Conservation (phyloP, 2,797 vertebrate genomes). For the Hozukius guyotensis region DNA sequence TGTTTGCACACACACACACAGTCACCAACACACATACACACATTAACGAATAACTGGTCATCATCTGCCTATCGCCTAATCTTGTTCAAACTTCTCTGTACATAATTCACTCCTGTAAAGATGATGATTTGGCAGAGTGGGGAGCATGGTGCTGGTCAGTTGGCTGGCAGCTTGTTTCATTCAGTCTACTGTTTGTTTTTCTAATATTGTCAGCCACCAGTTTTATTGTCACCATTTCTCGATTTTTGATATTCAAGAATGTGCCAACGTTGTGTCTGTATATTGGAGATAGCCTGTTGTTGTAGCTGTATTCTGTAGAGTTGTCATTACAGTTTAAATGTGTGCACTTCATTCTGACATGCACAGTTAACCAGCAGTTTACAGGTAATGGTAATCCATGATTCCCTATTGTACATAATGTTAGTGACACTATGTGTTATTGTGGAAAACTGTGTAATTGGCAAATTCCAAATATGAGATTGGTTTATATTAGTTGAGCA, state of each 20-base stretch:
- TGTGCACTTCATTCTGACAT: conserved; percentile 77
- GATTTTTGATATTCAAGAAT: conserved; percentile 4
- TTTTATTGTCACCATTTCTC: conserved; percentile 29
- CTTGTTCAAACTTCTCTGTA: conserved; percentile 9
- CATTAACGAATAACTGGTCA: neutral
- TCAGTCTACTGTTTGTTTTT: conserved; percentile 36
- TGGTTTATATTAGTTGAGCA: conserved; percentile 41
- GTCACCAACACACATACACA: neutral
- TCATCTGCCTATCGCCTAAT: neutral
- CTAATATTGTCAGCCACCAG: conserved; percentile 9
- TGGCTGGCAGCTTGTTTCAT: conserved; percentile 40
- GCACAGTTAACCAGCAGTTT: conserved; percentile 82
- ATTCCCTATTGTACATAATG: conserved; percentile 60
- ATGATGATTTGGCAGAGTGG: conserved; percentile 9
- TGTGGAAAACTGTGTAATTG: conserved; percentile 38
- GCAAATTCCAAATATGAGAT: conserved; percentile 33
- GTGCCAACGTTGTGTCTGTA: conserved; percentile 32
- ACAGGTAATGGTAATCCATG: conserved; percentile 83
- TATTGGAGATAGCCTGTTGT: conserved; percentile 21
- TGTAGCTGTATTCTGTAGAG: conserved; percentile 39
- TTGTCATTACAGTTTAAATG: conserved; percentile 50
- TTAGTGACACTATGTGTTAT: conserved; percentile 25
- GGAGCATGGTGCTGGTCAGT: conserved; percentile 28
- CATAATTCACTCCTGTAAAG: conserved; percentile 13
- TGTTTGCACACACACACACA: conserved; percentile 6